phyloP scores from a whole-genome alignment of 2,113 vertebrate genomes.

The Etia nguti region DNA sequence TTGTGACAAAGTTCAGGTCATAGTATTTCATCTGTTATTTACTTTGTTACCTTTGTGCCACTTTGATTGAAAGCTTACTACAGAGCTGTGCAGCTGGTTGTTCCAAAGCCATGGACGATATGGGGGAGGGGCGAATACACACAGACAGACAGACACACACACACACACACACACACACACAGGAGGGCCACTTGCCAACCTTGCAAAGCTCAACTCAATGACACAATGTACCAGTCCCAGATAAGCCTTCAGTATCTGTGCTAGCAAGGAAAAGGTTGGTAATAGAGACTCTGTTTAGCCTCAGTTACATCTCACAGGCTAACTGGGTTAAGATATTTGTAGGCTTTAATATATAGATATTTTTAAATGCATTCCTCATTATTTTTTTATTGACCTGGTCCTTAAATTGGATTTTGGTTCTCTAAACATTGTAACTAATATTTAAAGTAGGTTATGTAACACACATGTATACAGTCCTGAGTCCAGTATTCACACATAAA shows the following conservation, averaged over 20 bases:
- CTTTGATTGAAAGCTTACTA: slow-evolving; percentile 25
- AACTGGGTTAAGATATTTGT: not conserved
- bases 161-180: not conserved
- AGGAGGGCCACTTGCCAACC: slow-evolving; percentile 51
- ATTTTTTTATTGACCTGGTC: not conserved
- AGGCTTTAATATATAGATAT: not conserved
- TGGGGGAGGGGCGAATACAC: slow-evolving; percentile 31
- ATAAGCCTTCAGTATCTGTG: slow-evolving; percentile 25
- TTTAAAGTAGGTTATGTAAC: not conserved
- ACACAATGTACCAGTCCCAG: slow-evolving; percentile 57
- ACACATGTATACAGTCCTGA: not conserved
- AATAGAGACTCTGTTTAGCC: not conserved
- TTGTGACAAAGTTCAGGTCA: not conserved
- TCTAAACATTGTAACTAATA: not conserved
- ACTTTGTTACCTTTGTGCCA: not conserved
- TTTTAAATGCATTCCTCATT: not conserved
- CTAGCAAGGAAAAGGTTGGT: not conserved
- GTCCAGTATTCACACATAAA: not conserved
- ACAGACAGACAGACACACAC: not conserved
- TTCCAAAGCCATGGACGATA: slow-evolving; percentile 23
- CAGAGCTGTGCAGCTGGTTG: slow-evolving; percentile 44
- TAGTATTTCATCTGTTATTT: not conserved
- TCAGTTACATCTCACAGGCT: not conserved
- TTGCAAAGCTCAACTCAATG: slow-evolving; percentile 55
- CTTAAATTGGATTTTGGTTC: not conserved